Evolutionary conservation across 2,888 invertebrate species (phyloP).

Genomic region (Dione juno): DNA sequence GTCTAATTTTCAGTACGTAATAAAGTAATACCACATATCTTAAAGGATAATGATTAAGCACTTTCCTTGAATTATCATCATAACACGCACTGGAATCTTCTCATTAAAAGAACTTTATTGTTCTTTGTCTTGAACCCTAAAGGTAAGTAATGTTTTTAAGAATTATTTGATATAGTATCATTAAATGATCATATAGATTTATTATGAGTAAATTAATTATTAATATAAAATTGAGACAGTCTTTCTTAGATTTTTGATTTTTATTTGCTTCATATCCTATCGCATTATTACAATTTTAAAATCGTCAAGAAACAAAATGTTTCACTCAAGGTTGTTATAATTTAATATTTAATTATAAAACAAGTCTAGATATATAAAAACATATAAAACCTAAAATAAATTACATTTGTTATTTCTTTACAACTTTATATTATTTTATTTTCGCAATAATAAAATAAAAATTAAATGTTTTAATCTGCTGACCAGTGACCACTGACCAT

Average conservation of each 20-base stretch:
- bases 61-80: constrained; percentile 48
- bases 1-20: constrained; percentile 37
- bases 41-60: constrained; percentile 56
- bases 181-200: neutral
- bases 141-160: constrained; percentile 19
- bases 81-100: constrained; percentile 53
- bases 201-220: neutral
- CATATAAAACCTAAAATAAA: neutral
- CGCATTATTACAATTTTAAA: too few species aligned
- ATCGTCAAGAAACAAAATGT: too few species aligned
- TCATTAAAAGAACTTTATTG: constrained; percentile 46
- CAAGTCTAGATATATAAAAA: neutral
- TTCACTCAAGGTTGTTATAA: neutral
- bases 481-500: constrained; percentile 3
- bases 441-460: neutral
- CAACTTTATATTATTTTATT: neutral
- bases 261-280: too few species aligned
- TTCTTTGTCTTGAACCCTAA: constrained; percentile 25
- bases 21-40: constrained; percentile 50
- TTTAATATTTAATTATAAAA: neutral
- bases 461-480: neutral
- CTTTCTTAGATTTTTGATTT: neutral
- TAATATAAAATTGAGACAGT: too few species aligned
- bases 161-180: constrained; percentile 18
- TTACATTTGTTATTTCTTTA: too few species aligned